Evolutionary conservation across 2,888 invertebrate species (phyloP), one percentile per base, ranked within the genome.

Genomic region (Caenorhabditis sp.): DNA sequence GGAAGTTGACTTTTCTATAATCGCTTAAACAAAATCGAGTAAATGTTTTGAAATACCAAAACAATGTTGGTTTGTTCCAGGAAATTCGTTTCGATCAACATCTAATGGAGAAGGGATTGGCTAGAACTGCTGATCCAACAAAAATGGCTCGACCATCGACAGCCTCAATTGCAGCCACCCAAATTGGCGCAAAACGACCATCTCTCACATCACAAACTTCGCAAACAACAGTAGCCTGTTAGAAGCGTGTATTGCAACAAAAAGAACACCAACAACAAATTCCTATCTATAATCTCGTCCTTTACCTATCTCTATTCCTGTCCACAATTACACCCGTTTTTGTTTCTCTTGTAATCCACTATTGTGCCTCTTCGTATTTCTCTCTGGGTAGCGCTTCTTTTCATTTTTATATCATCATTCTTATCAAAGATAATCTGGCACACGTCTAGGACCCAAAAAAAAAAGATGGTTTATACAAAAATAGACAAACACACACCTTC

Each of bases 101-200:
- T 23, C 65, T 86, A 62, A 69, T 86, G 80, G 78, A 84, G 50
- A 58, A 58, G 27, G 85, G 83, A 24, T 67, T 77, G 43, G 86
- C 86, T 12, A 78, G 88, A 83, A 75, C 79, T 17, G 83, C 87
- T 21, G 86, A 86, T 62, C 85, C 86, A 50, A 76, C 83, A 19
- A 82, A 83, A 69, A 74, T 80, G 69, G 23, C 59, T 6, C 66
- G 69, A 23, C 37, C 57, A 5, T 26, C 60, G 19, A 3, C 1
- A 21, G 24, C 60, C 1, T 12, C 58, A 17, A 12, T 43, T 6
- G 19, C 49, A 8, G 24, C 60, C 1, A 21, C 23, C 12, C 21
- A 60, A 10, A 27, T 37, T 23, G 57, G 54, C 27, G 37, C 54
- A 5, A 72, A 72, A 36, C 43, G 73, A 62, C 73, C 73, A 37